Evolutionary conservation across 2,888 invertebrate species (phyloP).

Genomic region (Horisme vitalbata): DNA sequence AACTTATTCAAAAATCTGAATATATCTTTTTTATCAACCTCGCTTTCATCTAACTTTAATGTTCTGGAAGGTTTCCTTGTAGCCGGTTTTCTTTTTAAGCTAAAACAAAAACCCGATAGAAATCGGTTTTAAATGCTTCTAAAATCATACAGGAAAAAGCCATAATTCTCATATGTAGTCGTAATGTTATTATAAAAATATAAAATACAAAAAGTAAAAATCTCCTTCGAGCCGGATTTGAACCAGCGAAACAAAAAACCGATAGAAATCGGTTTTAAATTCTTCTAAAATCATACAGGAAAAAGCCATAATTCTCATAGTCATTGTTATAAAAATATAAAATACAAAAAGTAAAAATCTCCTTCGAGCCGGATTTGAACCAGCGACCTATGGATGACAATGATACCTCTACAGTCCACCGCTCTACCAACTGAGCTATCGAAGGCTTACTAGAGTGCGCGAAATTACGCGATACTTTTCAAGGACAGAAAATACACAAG

Average conservation of each 20-base stretch:
- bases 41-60: neutral
- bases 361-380: constrained; percentile 85
- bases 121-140: too few relatives aligned
- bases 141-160: too few relatives aligned
- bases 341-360: constrained; percentile 44
- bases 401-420: constrained; percentile 76
- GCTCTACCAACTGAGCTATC: constrained; percentile 85
- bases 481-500: neutral
- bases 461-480: constrained; percentile 40
- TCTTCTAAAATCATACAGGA: too few relatives aligned
- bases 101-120: too few relatives aligned
- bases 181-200: neutral
- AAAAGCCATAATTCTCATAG: too few relatives aligned
- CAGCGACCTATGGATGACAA: constrained; percentile 84
- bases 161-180: too few relatives aligned
- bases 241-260: too few relatives aligned
- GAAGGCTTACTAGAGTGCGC: constrained; percentile 47
- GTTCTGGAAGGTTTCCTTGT: too few relatives aligned
- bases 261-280: too few relatives aligned
- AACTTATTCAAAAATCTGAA: constrained; percentile 41
- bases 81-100: too few relatives aligned
- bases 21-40: constrained; percentile 28
- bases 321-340: constrained; percentile 1
- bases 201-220: constrained; percentile 38
- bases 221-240: constrained; percentile 84